Evolutionary conservation across 1,140 invertebrate genomes (phyloP).

Genomic region (Coelopa frigida): DNA sequence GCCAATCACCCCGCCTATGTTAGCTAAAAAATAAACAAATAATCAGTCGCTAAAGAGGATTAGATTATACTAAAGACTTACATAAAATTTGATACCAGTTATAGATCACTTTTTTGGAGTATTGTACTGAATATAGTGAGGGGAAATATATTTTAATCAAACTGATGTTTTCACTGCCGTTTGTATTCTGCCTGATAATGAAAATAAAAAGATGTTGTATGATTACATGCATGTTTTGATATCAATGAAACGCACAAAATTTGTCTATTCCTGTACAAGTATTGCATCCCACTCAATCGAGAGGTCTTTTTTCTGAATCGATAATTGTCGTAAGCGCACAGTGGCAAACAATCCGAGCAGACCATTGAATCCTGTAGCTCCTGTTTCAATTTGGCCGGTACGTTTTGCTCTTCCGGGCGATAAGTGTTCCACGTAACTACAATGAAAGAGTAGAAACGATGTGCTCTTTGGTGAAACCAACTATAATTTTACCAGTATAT

Average conservation of each 20-base stretch:
- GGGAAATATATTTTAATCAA: slow-evolving; percentile 9
- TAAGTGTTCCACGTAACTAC: slow-evolving; percentile 9
- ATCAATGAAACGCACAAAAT: slow-evolving; percentile 2
- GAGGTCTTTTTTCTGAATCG: not conserved
- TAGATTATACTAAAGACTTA: not conserved
- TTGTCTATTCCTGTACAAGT: not conserved
- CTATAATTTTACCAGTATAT: slow-evolving; percentile 6
- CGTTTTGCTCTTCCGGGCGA: not conserved
- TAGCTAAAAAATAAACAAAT: slow-evolving; percentile 1
- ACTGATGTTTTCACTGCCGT: not conserved
- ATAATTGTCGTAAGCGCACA: slow-evolving; percentile 5
- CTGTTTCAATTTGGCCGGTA: not conserved
- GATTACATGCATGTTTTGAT: not conserved
- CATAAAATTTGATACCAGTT: slow-evolving; percentile 14
- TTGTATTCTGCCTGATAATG: not conserved
- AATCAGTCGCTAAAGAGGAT: not conserved
- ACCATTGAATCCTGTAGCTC: not conserved
- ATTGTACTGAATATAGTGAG: not conserved
- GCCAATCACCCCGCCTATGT: slow-evolving; percentile 9
- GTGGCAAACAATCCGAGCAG: slow-evolving; percentile 4
- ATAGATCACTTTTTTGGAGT: slow-evolving; percentile 6
- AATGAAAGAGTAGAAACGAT: not conserved
- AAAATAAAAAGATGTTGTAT: not conserved
- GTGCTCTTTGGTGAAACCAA: not conserved
- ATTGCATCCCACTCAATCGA: not conserved